A percentile compares a stretch with the other conserved stretches of the same genome.
Conservation (phyloP, 1,140 invertebrate species). For the Temnothorax curvispinosus region DNA sequence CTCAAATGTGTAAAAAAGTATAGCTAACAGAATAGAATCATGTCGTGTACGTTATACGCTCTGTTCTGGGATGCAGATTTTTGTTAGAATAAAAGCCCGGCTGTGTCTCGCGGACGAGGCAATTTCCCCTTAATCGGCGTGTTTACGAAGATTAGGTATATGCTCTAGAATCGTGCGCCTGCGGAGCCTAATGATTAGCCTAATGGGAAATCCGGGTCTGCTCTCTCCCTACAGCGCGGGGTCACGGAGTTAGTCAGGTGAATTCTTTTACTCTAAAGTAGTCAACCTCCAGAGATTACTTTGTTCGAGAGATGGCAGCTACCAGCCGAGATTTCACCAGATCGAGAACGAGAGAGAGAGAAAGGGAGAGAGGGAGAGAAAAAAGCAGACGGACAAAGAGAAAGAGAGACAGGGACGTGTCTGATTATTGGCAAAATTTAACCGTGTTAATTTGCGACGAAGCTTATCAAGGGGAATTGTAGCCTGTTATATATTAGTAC, state of each 20-base stretch:
- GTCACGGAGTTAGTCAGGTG: conserved; percentile 69
- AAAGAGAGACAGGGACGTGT: neutral
- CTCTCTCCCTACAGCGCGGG: conserved; percentile 54
- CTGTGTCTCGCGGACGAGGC: conserved; percentile 38
- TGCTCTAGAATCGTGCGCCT: conserved; percentile 59
- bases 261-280: conserved; percentile 64
- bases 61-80: conserved; percentile 15
- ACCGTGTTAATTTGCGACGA: conserved; percentile 1
- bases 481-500: conserved; percentile 18
- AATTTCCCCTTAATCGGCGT: conserved; percentile 64
- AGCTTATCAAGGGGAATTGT: conserved; percentile 8
- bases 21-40: neutral
- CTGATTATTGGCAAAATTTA: neutral
- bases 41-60: neutral
- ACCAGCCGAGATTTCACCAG: conserved; percentile 44
- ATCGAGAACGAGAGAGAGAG: neutral
- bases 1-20: neutral
- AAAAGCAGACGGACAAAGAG: neutral
- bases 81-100: conserved; percentile 36
- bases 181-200: conserved; percentile 64
- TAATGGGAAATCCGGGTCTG: conserved; percentile 71
- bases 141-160: conserved; percentile 65
- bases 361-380: neutral
- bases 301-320: conserved; percentile 43
- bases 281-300: conserved; percentile 67